Evolutionary conservation across 2,888 invertebrate species (phyloP), one percentile per base, ranked within the genome.

Genomic region (Caenorhabditis macrosperma): DNA sequence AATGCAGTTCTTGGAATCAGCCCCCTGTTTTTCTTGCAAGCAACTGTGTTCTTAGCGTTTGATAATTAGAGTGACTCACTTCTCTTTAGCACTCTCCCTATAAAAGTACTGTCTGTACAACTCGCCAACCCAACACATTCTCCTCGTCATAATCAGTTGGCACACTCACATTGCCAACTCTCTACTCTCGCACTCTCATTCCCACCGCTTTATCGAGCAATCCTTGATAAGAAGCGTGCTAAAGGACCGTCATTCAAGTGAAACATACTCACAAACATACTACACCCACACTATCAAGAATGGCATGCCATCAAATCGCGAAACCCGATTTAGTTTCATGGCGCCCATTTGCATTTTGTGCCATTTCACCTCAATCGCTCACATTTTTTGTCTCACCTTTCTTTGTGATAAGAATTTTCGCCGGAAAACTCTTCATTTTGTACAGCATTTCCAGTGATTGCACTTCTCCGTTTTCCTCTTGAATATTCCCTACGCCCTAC

Each of bases 251-350:
- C 74, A 64, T 55, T 35, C 63, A 17, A 61, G 63, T 72, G 72
- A 74, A 59, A 64, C 74, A 64, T 55, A 61, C 64, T 59, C 74
- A 64, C 74, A 64, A 74, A 59, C 74, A 74, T 74, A 64, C 64
- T 71, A 33, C 61, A 71, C 61, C 54, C 54, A 46, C 67, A 67
- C 60, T 66, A 75, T 75, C 75, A 66, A 33, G 60, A 63, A 61
- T 54, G 60, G 38, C 35, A 22, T 64, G 50, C 64, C 64, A 74
- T 74, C 20, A 63, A 64, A 71, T 44, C 22, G 20, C 5, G 22
- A 61, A 55, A 50, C 44, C 30, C 63, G 50, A 61, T 77, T 69
- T 46, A 54, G 46, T 44, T 54, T 54, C 33, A 33, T 57, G 44
- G 44, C 63, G n/a, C 63, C 54, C 55, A 55, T 30, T 38, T 54